phyloP scores from a whole-genome alignment of 1,140 invertebrate genomes.

The Drosophila erecta region DNA sequence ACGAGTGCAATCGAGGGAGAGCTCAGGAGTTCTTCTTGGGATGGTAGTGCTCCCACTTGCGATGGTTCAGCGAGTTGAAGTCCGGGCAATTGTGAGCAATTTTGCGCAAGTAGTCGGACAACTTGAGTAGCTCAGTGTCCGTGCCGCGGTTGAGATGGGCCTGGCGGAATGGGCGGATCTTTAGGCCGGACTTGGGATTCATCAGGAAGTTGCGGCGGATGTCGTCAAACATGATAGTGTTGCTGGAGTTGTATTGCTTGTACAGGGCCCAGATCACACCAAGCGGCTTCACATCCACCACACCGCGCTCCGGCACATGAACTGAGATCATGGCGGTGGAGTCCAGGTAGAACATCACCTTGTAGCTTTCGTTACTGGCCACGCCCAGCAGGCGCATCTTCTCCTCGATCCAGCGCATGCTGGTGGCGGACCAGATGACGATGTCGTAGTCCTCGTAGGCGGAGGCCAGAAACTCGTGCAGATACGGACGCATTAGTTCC shows the following conservation, averaged over 20 bases:
- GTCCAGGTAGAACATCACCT: conserved; percentile 96
- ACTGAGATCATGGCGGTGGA: conserved; percentile 97
- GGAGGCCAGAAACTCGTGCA: conserved; percentile 97
- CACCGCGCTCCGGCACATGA: conserved; percentile 87
- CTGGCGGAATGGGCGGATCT: conserved; percentile 95
- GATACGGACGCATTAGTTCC: conserved; percentile 97
- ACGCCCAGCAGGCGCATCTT: conserved; percentile 98
- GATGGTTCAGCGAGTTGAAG: conserved; percentile 94
- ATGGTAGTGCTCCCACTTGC: conserved; percentile 95
- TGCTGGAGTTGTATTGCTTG: conserved; percentile 93
- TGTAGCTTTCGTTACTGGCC: conserved; percentile 92
- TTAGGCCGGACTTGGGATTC: conserved; percentile 97
- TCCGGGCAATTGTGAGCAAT: conserved; percentile 93
- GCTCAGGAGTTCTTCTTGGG: conserved; percentile 82
- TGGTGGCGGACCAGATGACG: conserved; percentile 97
- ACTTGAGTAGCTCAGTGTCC: conserved; percentile 93
- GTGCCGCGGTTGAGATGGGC: conserved; percentile 94
- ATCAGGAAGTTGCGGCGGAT: conserved; percentile 98
- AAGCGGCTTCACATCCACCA: conserved; percentile 95
- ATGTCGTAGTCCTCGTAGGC: conserved; percentile 96
- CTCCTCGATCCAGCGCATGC: conserved; percentile 99
- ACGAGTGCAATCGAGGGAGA: conserved; percentile 9
- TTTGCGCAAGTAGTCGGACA: conserved; percentile 93
- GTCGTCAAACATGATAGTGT: conserved; percentile 99
- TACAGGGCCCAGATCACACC: conserved; percentile 99